Evolutionary conservation across 2,797 vertebrate species (phyloP), one percentile per base, ranked within the genome.

Genomic region (Onychomys arenicola): DNA sequence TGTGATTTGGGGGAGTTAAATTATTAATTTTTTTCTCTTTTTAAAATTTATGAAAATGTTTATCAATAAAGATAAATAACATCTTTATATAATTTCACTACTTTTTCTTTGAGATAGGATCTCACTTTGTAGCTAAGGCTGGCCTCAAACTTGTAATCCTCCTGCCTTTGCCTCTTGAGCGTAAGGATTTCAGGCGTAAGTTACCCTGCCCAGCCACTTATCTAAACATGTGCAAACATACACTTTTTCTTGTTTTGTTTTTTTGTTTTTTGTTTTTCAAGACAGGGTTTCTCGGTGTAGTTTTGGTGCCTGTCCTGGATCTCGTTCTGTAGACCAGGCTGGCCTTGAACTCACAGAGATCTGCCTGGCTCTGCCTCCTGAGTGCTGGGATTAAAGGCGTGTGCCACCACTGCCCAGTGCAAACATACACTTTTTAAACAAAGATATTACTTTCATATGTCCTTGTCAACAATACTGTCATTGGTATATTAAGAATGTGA

Each of bases 41-140:
- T 90, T 59, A 71, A 71, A 37, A 69, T 46, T 81, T 55, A 83
- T 49, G 37, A 43, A 73, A 95, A 91, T 40, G 7, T 80, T 94
- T 94, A 90, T 13, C 63, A 85, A 90, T 37, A 93, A 61, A 75
- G 75, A 87, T 40, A 86, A 82, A 88, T 37, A 80, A 43, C 19
- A 90, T 49, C 40, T 90, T 69, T 75, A 52, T 46, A 86, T 55
- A 89, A 83, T 63, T 84, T 91, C 19, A 2, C n/a, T 11, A 57
- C 14, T 37, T 46, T 61, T 16, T 49, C 3, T 86, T 88, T 40
- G 34, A 73, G 69, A 40, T 17, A 59, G 69, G 3, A 21, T 88
- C 49, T 75, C 29, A 43, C 27, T 88, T 52, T 55, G 17, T 88
- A 73, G 52, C 27, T 75, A 19, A 81, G 78, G 78, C 78, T 57